Evolutionary conservation across 2,113 vertebrate species (phyloP), one percentile per base, ranked within the genome.

Genomic region (Bubo blakistoni): DNA sequence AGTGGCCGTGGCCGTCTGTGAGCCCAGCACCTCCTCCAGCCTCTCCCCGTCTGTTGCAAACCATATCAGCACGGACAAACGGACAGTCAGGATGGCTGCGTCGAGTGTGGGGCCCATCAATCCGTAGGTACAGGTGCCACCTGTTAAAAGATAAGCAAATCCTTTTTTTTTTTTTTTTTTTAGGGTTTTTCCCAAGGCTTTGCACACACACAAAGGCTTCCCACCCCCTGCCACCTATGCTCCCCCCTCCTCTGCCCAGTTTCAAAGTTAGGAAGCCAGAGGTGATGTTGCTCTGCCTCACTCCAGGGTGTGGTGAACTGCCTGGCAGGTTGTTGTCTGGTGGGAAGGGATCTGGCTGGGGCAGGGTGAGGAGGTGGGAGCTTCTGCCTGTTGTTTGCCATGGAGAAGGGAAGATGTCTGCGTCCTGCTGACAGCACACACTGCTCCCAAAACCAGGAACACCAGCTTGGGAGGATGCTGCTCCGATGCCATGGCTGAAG

Each of bases 91-190:
- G 62, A 15, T 42, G 2, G 25, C 24, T 44, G 34, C 1, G 1
- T 30, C 0, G 1, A 36, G 14, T 1, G 8, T 4, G 46, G 44
- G 27, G 9, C 30, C 49, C 1, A 2, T 18, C 36, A 6, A 25
- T 61, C 67, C 25, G 6, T 0, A 25, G 34, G 40, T 76, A 46
- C 29, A 3, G 7, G 10, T 26, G 11, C 16, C 20, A 36, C 24
- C 52, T 79, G 40, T 19, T 52, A 27, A 51, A 76, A 85, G 19
- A 67, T 1, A 70, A 51, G 7, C 15, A 85, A 71, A 79, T 30
- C 24, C 24, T 65, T 2, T n/a, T 13, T 7, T 40, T 21, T 27
- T 15, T 73, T 73, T 30, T 73, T 73, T 30, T 21, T 27, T 71
- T 34, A 10, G 10, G 29, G 1, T 7, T 20, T 73, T 82, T 61